Base-by-base conservation (phyloP, 2,797 vertebrate species). In the Danio choprae region DNA sequence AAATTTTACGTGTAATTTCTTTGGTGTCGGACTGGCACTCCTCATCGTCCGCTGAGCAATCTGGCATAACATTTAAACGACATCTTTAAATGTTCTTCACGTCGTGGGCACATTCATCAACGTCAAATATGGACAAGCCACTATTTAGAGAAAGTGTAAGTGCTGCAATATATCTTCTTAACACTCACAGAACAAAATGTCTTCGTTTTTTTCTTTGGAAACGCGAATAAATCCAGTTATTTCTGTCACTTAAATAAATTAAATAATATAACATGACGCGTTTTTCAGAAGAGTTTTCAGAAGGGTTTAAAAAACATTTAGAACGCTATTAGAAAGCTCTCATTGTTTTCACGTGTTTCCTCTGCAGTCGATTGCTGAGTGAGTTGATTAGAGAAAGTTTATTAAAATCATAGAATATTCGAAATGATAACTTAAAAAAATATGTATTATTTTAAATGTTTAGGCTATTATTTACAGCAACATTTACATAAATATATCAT, bases 41-140 rank as follows among this genome's bases (percentile, higher is more conserved):
- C 87, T 92, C 90, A 89, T 90, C 74, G 85, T 84, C 58, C 84
- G 82, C 86, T 85, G 78, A 84, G 80, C 78, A 84, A 86, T 85
- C 82, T 88, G 87, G 79, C 87, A 86, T 81, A 90, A 89, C 81
- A 83, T 81, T 83, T 87, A 86, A 81, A 91, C 94, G 87, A 93
- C 89, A 90, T 94, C 91, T 92, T 91, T 93, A 95, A 93, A 94
- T 84, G 92, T 89, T 93, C 93, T 93, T 88, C 85, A 81, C 84
- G 85, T 93, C 90, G 91, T 89, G 88, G 86, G 78, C 85, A 89
- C 92, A 92, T 95, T 94, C 93, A 91, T 94, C 94, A 95, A 87
- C 88, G 92, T 95, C 94, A 95, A 87, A 89, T 88, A 81, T 86
- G 87, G 89, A 86, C 87, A 89, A 88, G 88, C 79, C 87, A 89